These are phyloP conservation scores for Micromys minutus DNA, from an alignment of 2,113 vertebrate species.

Conservation along the genomic window DNA sequence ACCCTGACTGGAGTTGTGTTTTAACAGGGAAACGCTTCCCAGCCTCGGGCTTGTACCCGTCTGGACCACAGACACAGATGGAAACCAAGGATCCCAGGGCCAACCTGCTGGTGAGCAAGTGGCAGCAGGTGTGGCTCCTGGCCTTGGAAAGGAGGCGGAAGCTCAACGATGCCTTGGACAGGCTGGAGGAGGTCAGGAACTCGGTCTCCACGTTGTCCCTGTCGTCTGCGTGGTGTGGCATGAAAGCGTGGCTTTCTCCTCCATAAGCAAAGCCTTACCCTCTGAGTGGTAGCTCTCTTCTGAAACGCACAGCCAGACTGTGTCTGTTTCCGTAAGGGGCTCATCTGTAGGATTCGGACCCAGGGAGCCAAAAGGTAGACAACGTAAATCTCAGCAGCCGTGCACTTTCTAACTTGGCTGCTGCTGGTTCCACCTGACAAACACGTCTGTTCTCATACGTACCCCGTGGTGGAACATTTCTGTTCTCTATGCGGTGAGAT, in stretches of 20 bases:
- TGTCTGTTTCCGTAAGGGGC: background rate
- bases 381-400: background rate
- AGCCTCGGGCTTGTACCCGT: conserved; percentile 91
- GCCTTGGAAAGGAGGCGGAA: conserved; percentile 95
- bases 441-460: background rate
- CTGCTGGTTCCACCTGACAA: background rate
- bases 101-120: conserved; percentile 97
- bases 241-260: background rate
- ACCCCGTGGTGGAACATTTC: background rate
- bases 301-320: conserved; percentile 23
- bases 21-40: conserved; percentile 95
- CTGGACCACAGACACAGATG: conserved; percentile 91
- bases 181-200: conserved; percentile 94
- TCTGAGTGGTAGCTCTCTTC: conserved; percentile 1
- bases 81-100: conserved; percentile 97
- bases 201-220: background rate
- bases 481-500: background rate
- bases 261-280: background rate
- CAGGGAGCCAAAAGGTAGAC: background rate
- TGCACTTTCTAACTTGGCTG: background rate
- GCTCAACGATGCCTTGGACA: conserved; percentile 96
- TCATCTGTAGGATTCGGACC: background rate
- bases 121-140: conserved; percentile 99
- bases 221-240: too few species aligned
- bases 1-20: conserved; percentile 63